Base-by-base conservation (phyloP, 1,140 invertebrate genomes). In the Sminthurinus signatus region DNA sequence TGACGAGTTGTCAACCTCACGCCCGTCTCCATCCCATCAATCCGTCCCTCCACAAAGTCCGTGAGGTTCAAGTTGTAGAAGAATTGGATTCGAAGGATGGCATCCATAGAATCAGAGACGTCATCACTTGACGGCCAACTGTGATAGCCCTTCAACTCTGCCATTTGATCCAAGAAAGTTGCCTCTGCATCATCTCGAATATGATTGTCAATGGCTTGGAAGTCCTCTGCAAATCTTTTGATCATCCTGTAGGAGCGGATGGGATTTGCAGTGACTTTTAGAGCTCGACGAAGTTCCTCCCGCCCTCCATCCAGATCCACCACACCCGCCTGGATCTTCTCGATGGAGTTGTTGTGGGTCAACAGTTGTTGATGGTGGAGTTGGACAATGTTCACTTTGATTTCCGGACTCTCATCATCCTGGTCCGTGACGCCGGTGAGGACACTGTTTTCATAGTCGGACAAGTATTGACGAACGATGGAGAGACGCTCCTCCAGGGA, bases 381-480 rank as follows among this genome's bases (percentile, higher is more conserved):
- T n/a, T n/a, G n/a, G 32, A 36, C 15, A 8, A 5, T 15, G 15
- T 5, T 36, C 5, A 15, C 5, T 2, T 23, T n/a, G 4, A 12
- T 8, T n/a, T 31, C 52, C 3, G n/a, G 31, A 5, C 2, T 23
- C 36, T 21, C 3, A 31, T 42, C 27, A 4, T 54, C 60, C 23
- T 10, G 21, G 1, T 5, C 12, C 19, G 32, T 55, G 14, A 25
- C n/a, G 14, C 19, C 12, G 4, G 4, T 25, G 23, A 15, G 17
- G 10, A 39, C 50, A 39, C 66, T 68, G 25, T 71, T 67, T 57
- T 71, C 70, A 42, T 67, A 71, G 44, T 71, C 70, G 10, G 62
- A 46, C 25, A 71, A n/a, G 29, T 71, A 71, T 28, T 21, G 4
- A 27, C 27, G 8, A 3, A 59, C 36, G 25, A 59, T 12, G 3